These are phyloP conservation scores for Ceyx cyanopectus DNA, from an alignment of 2,113 vertebrate species.

Conservation along the genomic window DNA sequence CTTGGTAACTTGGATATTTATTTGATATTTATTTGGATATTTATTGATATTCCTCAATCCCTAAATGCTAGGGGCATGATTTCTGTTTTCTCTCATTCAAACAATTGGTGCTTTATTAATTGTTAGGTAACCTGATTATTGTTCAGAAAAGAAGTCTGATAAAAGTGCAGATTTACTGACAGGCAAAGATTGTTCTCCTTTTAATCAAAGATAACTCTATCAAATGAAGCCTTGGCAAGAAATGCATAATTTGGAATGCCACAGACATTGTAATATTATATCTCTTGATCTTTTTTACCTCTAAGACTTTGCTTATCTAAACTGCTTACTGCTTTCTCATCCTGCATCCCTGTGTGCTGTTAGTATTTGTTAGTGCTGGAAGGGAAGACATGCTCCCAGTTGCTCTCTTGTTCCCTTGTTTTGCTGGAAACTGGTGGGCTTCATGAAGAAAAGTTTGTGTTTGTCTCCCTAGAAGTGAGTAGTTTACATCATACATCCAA, in stretches of 20 bases:
- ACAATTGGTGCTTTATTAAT: neutral
- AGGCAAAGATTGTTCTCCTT: neutral
- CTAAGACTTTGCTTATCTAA: conserved; percentile 10
- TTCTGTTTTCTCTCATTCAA: neutral
- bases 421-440: neutral
- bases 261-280: neutral
- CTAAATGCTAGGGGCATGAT: neutral
- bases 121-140: neutral
- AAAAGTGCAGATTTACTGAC: neutral
- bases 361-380: neutral
- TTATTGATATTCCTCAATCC: neutral
- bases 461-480: conserved; percentile 26
- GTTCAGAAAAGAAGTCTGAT: neutral
- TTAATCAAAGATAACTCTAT: neutral
- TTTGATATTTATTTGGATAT: no score
- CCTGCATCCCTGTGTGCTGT: neutral
- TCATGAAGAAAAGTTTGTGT: neutral
- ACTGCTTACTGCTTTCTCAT: conserved; percentile 7
- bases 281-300: neutral
- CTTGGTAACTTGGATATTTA: neutral
- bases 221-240: neutral
- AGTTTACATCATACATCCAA: conserved; percentile 18
- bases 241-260: neutral
- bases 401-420: neutral
- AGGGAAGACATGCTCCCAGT: neutral